Percentiles rank a stretch among this genome's conserved stretches.
phyloP scores from a whole-genome alignment of 2,797 vertebrate species.

The Hippopotamyrus pictus region DNA sequence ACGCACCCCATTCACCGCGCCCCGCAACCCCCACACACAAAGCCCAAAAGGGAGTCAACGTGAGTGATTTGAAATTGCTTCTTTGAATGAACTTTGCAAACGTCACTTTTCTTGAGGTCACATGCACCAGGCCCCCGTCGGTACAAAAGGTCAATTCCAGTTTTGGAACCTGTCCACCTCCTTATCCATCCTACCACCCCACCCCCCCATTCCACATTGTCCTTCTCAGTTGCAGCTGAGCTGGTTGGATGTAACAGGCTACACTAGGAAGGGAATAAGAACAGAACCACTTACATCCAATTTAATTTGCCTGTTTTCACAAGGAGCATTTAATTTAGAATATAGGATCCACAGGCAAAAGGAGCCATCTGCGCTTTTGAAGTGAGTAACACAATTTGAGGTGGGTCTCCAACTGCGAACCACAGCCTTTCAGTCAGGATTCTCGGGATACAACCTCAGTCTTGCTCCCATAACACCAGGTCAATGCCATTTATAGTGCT shows the following conservation, averaged over 20 bases:
- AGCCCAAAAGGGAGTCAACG: neutral
- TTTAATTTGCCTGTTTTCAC: neutral
- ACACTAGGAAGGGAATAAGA: neutral
- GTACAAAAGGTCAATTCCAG: neutral
- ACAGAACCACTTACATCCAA: neutral
- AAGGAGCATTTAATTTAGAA: neutral
- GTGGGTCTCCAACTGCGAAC: neutral
- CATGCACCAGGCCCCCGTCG: neutral
- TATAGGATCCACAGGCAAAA: neutral
- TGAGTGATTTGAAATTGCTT: neutral
- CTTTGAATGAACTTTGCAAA: neutral
- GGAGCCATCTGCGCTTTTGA: neutral
- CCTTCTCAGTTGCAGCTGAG: neutral
- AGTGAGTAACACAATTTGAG: neutral
- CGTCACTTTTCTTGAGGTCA: neutral
- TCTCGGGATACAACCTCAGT: neutral
- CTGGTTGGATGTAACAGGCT: neutral
- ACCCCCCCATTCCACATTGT: neutral
- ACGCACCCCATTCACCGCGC: neutral
- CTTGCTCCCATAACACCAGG: neutral
- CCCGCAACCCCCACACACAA: neutral
- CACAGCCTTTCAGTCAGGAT: neutral
- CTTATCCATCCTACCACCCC: neutral
- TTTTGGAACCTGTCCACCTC: neutral
- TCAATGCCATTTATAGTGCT: neutral